Evolutionary conservation across 2,888 invertebrate species (phyloP), one percentile per base, ranked within the genome.

Genomic region (Pammene fasciana): DNA sequence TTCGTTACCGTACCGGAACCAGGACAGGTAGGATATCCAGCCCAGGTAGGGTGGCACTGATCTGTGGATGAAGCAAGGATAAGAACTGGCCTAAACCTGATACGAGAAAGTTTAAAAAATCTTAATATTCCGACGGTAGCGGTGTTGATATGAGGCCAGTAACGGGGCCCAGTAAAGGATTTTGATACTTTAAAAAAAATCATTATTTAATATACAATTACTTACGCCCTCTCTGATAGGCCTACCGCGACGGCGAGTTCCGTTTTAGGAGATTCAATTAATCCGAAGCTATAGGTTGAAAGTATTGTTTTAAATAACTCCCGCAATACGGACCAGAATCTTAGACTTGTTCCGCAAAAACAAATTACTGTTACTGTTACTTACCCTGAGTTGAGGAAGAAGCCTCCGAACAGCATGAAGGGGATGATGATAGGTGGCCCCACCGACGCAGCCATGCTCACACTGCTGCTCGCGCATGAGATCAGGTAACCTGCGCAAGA

Each of bases 391-490:
- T 99, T 99, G 52, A 99, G 93, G 89, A 98, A 98, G 93, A 98
- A 98, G 54, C 99, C 99, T 71, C 99, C 99, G 84, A 99, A 99
- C 16, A 99, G 92, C 88, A 99, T 93, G 86, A 99, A 96, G 0
- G 99, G 99, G 71, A 99, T 97, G 75, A 99, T 96, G 71, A 98
- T 94, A 5, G 99, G 97, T 0, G 99, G 98, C 0, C 98, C 97
- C 65, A 99, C 94, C 0, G 98, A 97, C 1, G 98, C 92, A 0
- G 98, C 98, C 94, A 98, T 96, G 56, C 97, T 96, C 5, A 97
- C 95, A 72, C 95, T 96, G 71, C 94, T 95, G 76, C 97, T 96
- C 0, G 96, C 92, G 76, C 98, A 97, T 0, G 99, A 98, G 82
- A 99, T 96, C 76, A 98, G 92, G 87, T 99, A 99, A 48, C 99